phyloP scores from a whole-genome alignment of 2,113 vertebrate genomes.

The Pelusios castaneus region DNA sequence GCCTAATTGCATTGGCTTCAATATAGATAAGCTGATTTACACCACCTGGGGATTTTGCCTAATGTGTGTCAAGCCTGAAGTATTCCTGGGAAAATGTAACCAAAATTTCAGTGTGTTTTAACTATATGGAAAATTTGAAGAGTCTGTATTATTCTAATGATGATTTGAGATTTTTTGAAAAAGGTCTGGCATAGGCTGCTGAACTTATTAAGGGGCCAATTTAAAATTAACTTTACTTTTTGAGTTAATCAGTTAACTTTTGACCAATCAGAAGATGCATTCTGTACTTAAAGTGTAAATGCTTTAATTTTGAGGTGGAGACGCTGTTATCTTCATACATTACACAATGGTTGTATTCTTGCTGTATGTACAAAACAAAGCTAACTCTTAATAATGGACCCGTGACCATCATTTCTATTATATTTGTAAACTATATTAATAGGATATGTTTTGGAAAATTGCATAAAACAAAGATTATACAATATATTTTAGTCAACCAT shows the following conservation, averaged over 20 bases:
- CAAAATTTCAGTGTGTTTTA: neutral
- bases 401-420: neutral
- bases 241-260: fast-evolving
- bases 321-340: neutral
- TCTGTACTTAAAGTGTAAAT: neutral
- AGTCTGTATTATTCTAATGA: fast-evolving
- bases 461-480: neutral
- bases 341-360: neutral
- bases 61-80: neutral
- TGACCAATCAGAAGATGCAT: neutral
- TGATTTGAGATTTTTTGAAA: neutral
- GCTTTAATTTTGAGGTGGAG: neutral
- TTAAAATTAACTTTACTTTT: neutral
- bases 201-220: neutral
- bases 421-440: neutral
- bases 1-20: neutral
- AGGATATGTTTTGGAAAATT: neutral
- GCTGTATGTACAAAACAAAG: fast-evolving
- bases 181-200: neutral
- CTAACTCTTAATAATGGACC: neutral
- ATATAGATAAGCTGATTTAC: neutral
- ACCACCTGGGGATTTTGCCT: neutral
- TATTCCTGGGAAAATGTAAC: neutral
- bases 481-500: neutral
- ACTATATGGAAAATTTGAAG: fast-evolving